Evolutionary conservation across 2,797 vertebrate genomes (phyloP).

Genomic region (Coccyzus lansbergi): DNA sequence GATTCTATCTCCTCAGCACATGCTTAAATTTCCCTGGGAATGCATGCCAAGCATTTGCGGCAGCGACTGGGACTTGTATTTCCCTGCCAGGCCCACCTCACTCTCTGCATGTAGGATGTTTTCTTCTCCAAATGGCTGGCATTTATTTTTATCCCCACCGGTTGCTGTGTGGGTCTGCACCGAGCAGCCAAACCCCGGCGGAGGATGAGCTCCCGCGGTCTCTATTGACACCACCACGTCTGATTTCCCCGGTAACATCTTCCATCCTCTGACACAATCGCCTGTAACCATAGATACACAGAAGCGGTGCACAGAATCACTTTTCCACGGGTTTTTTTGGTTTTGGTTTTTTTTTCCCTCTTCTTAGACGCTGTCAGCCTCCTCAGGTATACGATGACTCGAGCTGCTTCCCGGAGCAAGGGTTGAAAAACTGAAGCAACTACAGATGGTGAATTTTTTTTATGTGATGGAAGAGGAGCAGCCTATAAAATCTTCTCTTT

Average conservation of each 20-base stretch:
- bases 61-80: neutral
- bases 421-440: neutral
- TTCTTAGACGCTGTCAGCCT: neutral
- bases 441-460: neutral
- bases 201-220: neutral
- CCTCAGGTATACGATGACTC: neutral
- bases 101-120: neutral
- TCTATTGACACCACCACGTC: neutral
- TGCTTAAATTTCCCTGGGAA: neutral
- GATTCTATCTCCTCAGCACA: neutral
- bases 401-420: neutral
- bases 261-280: neutral
- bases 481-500: fast-evolving
- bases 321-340: neutral
- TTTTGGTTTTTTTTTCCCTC: fast-evolving
- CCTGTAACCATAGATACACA: slow-evolving; percentile 49
- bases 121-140: neutral
- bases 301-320: neutral
- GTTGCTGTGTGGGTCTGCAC: neutral
- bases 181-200: neutral
- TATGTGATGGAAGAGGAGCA: fast-evolving
- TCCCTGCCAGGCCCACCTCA: neutral
- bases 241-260: neutral
- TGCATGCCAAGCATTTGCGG: neutral
- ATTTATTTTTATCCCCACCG: neutral